A percentile compares a stretch with the other conserved stretches of the same genome.
Conservation (phyloP, 2,888 invertebrate genomes). For the Andrena haemorrhoa region DNA sequence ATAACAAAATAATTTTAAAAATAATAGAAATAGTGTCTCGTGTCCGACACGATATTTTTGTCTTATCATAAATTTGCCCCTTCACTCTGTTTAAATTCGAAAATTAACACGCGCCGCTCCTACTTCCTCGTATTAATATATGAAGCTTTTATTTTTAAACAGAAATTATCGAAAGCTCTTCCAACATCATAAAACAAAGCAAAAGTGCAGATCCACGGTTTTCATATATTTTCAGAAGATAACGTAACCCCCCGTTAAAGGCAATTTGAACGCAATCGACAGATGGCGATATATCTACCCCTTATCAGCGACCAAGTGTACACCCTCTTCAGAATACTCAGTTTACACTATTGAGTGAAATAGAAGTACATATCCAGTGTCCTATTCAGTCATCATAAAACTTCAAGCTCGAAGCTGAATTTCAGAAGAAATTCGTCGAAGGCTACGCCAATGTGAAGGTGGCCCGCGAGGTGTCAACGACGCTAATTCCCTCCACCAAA, state of each 20-base stretch:
- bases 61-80: neutral
- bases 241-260: neutral
- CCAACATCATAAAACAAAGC: too few species aligned
- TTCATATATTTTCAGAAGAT: neutral
- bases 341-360: too few species aligned
- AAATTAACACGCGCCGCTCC: neutral
- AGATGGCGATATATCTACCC: slow-evolving; percentile 9
- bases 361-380: too few species aligned
- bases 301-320: slow-evolving; percentile 6
- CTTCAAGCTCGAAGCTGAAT: too few species aligned
- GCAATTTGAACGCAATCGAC: neutral
- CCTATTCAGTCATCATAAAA: too few species aligned
- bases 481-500: neutral
- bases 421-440: neutral
- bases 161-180: neutral
- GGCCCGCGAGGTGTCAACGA: neutral
- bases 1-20: too few species aligned
- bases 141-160: too few species aligned
- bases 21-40: too few species aligned
- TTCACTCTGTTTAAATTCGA: neutral
- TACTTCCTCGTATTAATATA: neutral
- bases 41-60: neutral
- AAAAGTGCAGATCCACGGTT: too few species aligned
- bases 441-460: neutral
- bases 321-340: too few species aligned